These are phyloP conservation scores for Ericerus pela DNA, from an alignment of 1,140 invertebrate genomes.

Conservation along the genomic window DNA sequence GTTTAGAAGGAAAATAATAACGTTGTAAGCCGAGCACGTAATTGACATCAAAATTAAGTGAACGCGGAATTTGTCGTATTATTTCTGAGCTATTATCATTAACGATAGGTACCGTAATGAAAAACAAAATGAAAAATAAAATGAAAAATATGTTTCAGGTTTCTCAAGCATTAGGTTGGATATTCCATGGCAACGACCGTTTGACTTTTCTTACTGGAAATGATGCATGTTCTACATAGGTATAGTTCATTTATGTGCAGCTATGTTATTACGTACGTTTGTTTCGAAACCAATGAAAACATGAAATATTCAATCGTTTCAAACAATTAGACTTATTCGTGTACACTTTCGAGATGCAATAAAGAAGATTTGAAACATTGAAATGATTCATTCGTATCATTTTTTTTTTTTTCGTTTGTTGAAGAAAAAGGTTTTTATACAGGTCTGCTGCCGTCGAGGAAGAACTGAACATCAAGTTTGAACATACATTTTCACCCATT, in stretches of 20 bases:
- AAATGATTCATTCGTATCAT: too few species aligned
- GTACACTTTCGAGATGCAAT: not conserved
- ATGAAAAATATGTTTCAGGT: not conserved
- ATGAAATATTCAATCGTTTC: not conserved
- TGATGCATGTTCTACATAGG: not conserved
- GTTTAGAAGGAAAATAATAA: not conserved
- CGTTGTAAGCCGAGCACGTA: not conserved
- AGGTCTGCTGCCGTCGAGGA: too few species aligned
- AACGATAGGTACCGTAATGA: not conserved
- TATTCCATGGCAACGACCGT: not conserved
- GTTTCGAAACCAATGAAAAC: not conserved
- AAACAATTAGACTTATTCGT: not conserved
- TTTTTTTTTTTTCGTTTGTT: too few species aligned
- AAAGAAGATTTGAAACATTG: too few species aligned
- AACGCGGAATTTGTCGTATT: not conserved
- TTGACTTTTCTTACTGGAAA: not conserved
- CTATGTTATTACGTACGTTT: not conserved
- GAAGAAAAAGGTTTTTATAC: too few species aligned
- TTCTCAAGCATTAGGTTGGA: not conserved
- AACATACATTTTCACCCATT: too few species aligned
- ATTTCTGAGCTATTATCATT: not conserved
- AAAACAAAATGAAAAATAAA: not conserved
- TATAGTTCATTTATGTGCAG: not conserved
- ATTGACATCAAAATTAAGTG: not conserved
- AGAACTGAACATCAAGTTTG: too few species aligned